phyloP scores from a whole-genome alignment of 1,140 invertebrate species.

The Lethrus apterus region DNA sequence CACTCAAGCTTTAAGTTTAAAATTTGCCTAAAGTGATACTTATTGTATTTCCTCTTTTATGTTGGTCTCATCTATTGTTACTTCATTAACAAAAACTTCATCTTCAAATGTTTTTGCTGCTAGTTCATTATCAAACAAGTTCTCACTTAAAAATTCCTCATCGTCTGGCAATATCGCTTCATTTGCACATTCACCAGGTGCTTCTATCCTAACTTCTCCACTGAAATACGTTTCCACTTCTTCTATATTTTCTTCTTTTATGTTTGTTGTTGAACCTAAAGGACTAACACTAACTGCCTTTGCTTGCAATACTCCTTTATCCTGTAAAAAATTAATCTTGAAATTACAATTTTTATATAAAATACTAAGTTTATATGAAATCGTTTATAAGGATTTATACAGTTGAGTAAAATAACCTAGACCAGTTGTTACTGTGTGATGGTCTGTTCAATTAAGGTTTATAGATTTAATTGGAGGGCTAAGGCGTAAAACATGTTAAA shows the following conservation, averaged over 20 bases:
- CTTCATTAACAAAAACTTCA: conserved; percentile 17
- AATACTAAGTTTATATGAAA: neutral
- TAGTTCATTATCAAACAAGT: conserved; percentile 13
- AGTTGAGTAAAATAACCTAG: too few relatives aligned
- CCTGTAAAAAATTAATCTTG: neutral
- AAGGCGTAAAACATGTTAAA: too few relatives aligned
- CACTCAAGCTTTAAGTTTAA: conserved; percentile 9
- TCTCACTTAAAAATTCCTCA: conserved; percentile 18
- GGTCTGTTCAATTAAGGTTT: too few relatives aligned
- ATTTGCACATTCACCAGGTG: conserved; percentile 7
- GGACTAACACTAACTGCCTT: conserved; percentile 14
- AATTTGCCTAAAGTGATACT: conserved; percentile 6
- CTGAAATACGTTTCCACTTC: conserved; percentile 4
- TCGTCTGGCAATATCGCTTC: conserved; percentile 15
- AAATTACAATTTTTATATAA: neutral
- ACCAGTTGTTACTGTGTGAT: too few relatives aligned
- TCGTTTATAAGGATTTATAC: neutral
- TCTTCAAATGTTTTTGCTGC: conserved; percentile 13
- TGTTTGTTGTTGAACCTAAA: conserved; percentile 11
- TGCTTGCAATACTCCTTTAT: conserved; percentile 12
- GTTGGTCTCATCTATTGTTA: conserved; percentile 17
- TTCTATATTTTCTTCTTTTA: conserved; percentile 10
- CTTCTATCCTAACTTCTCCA: conserved; percentile 14
- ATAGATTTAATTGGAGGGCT: too few relatives aligned
- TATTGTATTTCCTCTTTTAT: conserved; percentile 11